Percentiles rank a stretch among this genome's conserved stretches.
These are phyloP conservation scores for Hylaeus anthracinus DNA, from an alignment of 1,140 invertebrate genomes.

Conservation along the genomic window DNA sequence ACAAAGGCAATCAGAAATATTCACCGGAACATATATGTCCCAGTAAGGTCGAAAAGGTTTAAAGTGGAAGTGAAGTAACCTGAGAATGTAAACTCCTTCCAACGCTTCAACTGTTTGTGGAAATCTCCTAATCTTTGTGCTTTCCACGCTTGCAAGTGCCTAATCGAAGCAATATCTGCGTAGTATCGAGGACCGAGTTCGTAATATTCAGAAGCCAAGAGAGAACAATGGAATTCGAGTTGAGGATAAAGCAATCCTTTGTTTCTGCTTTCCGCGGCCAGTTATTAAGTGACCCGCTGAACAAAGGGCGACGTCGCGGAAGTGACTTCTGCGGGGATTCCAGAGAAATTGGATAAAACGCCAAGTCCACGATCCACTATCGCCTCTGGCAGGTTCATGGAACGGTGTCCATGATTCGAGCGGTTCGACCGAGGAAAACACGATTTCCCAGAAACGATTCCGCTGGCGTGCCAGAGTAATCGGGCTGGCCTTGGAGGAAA, in stretches of 20 bases:
- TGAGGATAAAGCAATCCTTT: not conserved
- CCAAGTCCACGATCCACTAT: conserved; percentile 4
- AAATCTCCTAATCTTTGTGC: not conserved
- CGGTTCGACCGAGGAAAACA: conserved; percentile 10
- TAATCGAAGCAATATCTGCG: too few relatives aligned
- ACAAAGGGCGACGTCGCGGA: not conserved
- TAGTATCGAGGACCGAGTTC: not conserved
- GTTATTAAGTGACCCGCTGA: not conserved
- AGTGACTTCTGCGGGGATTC: conserved; percentile 26
- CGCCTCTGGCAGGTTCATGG: not conserved
- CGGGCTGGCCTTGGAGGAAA: conserved; percentile 37
- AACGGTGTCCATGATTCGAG: conserved; percentile 18
- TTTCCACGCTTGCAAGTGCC: too few relatives aligned
- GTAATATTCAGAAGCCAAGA: not conserved
- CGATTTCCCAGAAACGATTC: conserved; percentile 34
- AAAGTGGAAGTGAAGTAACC: not conserved
- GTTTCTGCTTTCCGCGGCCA: not conserved
- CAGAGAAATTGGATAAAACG: conserved; percentile 33
- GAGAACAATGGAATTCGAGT: not conserved
- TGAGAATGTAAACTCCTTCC: too few relatives aligned
- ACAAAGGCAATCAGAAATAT: too few relatives aligned
- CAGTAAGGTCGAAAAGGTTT: not conserved
- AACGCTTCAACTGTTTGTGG: not conserved
- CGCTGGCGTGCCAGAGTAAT: conserved; percentile 31
- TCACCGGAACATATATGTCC: too few relatives aligned